phyloP scores from a whole-genome alignment of 2,797 vertebrate species.

The Sebastes itinus region DNA sequence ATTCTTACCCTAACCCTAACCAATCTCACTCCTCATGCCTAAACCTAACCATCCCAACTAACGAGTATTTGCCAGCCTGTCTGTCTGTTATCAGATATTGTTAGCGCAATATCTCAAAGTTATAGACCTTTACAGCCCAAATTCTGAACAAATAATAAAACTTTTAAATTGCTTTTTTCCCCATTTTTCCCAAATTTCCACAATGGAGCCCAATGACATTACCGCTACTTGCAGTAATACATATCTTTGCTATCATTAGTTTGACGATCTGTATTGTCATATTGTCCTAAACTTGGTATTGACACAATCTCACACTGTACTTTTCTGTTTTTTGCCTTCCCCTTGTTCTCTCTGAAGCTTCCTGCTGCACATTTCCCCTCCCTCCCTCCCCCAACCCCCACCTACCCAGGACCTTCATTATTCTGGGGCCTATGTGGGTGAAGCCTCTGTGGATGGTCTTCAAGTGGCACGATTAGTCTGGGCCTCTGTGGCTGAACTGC shows the following conservation, averaged over 20 bases:
- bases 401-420: background rate
- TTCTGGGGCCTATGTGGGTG: background rate
- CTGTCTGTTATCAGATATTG: too few relatives aligned
- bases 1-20: too few relatives aligned
- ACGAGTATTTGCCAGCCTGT: too few relatives aligned
- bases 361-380: too few relatives aligned
- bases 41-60: too few relatives aligned
- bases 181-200: background rate
- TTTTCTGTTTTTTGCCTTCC: background rate
- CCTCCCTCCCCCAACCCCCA: background rate
- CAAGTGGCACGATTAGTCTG: conserved; percentile 1
- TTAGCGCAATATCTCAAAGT: too few relatives aligned
- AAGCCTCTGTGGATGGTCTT: conserved; percentile 14
- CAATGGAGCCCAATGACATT: background rate
- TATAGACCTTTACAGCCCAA: background rate
- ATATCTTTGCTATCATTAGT: background rate
- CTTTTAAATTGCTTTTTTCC: background rate
- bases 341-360: background rate
- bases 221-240: background rate
- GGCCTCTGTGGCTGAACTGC: conserved; percentile 25
- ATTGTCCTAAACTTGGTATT: background rate
- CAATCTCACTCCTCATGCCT: too few relatives aligned
- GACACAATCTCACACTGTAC: background rate
- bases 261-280: background rate
- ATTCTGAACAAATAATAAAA: background rate